Base-by-base conservation (phyloP, 2,888 invertebrate genomes). In the Serrognathus titanus region DNA sequence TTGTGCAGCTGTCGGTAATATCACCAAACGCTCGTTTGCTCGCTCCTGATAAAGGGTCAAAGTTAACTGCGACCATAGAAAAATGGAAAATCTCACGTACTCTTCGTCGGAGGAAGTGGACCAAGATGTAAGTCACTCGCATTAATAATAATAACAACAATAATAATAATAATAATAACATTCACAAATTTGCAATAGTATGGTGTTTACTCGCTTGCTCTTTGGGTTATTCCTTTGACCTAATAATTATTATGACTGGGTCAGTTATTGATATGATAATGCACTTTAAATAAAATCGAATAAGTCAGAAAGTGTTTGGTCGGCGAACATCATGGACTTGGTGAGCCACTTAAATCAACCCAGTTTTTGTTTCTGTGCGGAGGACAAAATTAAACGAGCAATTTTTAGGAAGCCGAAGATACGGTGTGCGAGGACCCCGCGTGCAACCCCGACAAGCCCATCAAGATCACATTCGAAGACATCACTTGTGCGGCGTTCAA, bases 401-500 rank as follows among this genome's bases (percentile, higher is more conserved):
- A 31, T 31, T 31, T 51, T n/a, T 43, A 65, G 64, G 64, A 65
- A 45, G 55, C 57, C n/a, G 62, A 65, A 48, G 65, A 65, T 40
- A 51, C 60, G 49, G 50, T 50, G 12, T 57, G 62, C 45, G 71
- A 72, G 37, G 78, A 78, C 64, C 77, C 78, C 9, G 66, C 65
- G 49, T 92, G 92, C 70, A 83, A 88, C 71, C 86, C 87, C 41
- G 81, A 84, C 24, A 80, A 83, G 59, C 94, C 94, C 0, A 82
- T 84, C 51, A 82, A 78, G 65, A 84, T 95, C 49, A 82, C 84
- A 2, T 94, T 94, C 73, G 89, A 92, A 72, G 94, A 95, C 74
- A 86, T 95, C 37, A 92, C 92, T 10, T 91, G 92, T 0, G 97
- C 97, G 0, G 90, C 94, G 0, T 95, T 88, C 75, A 86, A 90